Percentiles rank a stretch among this genome's conserved stretches.
Conservation (phyloP, 2,797 vertebrate species). For the Arrhamphus sclerolepis region DNA sequence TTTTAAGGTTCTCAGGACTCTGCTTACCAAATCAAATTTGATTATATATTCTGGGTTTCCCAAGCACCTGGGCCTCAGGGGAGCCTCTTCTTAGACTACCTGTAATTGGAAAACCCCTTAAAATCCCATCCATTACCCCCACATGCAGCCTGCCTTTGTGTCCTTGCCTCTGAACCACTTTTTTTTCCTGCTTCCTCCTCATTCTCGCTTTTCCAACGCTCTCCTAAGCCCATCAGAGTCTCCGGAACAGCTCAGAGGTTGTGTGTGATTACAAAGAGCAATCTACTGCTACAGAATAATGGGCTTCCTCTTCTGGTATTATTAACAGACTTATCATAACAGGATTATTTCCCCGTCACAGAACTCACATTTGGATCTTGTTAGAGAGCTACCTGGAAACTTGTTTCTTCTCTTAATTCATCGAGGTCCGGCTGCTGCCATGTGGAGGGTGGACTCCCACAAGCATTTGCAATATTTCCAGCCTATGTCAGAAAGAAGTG, state of each 20-base stretch:
- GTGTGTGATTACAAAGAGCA: slow-evolving; percentile 44
- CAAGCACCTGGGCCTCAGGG: slow-evolving; percentile 39
- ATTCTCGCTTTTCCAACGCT: slow-evolving; percentile 31
- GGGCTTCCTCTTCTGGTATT: slow-evolving; percentile 54
- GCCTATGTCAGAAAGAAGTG: slow-evolving; percentile 30
- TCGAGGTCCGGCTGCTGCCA: slow-evolving; percentile 21
- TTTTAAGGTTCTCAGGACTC: slow-evolving; percentile 33
- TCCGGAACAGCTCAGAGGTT: slow-evolving; percentile 58
- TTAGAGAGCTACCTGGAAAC: slow-evolving; percentile 65
- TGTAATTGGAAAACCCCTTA: slow-evolving; percentile 57
- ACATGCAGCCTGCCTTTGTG: slow-evolving; percentile 51
- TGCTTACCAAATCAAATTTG: slow-evolving; percentile 56
- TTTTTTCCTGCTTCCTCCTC: slow-evolving; percentile 22
- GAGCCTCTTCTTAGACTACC: slow-evolving; percentile 53
- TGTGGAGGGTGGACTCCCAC: slow-evolving; percentile 35
- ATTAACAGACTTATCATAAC: slow-evolving; percentile 71
- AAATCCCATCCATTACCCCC: slow-evolving; percentile 39
- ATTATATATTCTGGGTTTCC: slow-evolving; percentile 54
- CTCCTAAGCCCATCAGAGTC: slow-evolving; percentile 47
- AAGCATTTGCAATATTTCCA: slow-evolving; percentile 28
- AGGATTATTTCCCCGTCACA: slow-evolving; percentile 66
- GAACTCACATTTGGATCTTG: slow-evolving; percentile 54
- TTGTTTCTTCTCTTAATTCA: slow-evolving; percentile 52
- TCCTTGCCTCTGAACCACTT: slow-evolving; percentile 31
- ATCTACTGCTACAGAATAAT: slow-evolving; percentile 65